These are phyloP conservation scores for Centrocercus urophasianus DNA, from an alignment of 2,113 vertebrate genomes.

Conservation along the genomic window DNA sequence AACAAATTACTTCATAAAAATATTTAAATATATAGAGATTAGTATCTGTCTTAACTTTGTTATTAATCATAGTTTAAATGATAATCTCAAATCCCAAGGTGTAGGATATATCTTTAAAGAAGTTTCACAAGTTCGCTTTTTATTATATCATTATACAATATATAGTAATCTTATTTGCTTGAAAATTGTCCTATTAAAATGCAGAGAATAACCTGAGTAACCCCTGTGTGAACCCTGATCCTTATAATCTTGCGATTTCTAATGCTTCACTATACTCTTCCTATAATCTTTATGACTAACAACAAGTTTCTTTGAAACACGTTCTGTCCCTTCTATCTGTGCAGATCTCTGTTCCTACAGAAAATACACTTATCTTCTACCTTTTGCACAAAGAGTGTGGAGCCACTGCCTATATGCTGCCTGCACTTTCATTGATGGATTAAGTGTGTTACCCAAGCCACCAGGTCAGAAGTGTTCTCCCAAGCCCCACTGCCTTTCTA, in stretches of 20 bases:
- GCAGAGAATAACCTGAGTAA: neutral
- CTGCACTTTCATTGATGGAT: accelerated
- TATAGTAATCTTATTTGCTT: neutral
- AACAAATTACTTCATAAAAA: neutral
- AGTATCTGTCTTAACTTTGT: neutral
- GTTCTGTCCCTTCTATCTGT: neutral
- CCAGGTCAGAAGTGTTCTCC: accelerated
- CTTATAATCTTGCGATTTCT: neutral
- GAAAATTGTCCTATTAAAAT: neutral
- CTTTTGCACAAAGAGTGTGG: accelerated
- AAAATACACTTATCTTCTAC: neutral
- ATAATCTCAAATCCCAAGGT: neutral
- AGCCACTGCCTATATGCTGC: accelerated
- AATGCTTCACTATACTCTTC: neutral
- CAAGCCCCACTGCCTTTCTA: neutral
- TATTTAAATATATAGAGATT: neutral
- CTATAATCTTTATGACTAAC: neutral
- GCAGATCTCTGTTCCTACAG: neutral
- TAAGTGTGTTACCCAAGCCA: accelerated
- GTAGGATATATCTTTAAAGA: neutral
- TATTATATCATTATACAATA: neutral
- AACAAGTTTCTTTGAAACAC: neutral
- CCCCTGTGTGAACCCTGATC: neutral
- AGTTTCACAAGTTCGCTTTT: neutral
- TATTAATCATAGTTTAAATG: neutral